phyloP scores from a whole-genome alignment of 2,797 vertebrate species.

The Lates japonicus region DNA sequence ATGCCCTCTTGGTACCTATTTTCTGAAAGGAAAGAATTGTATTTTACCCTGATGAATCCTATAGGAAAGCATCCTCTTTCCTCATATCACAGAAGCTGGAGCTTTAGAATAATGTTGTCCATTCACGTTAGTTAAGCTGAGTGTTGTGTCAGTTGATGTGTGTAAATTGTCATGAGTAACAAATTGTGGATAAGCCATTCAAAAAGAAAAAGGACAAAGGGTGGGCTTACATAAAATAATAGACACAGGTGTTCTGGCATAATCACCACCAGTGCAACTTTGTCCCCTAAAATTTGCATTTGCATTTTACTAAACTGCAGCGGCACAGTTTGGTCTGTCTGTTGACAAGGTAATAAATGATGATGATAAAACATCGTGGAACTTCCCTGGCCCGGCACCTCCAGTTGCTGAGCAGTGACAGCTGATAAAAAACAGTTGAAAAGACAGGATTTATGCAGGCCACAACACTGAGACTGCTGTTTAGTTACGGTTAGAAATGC shows the following conservation, averaged over 20 bases:
- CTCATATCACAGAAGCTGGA: not conserved
- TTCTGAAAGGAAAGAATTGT: not conserved
- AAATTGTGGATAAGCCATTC: too few relatives aligned
- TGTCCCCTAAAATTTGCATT: not conserved
- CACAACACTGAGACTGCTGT: conserved; percentile 50
- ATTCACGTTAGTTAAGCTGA: not conserved
- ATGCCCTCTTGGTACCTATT: not conserved
- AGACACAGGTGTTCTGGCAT: too few relatives aligned
- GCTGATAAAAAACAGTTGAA: conserved; percentile 69
- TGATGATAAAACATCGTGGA: conserved; percentile 39
- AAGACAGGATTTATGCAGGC: conserved; percentile 62
- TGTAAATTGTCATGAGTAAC: not conserved
- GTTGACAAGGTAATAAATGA: conserved; percentile 8
- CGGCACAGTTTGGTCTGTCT: conserved; percentile 4
- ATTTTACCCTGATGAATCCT: not conserved
- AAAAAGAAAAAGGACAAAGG: too few relatives aligned
- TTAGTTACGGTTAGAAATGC: conserved; percentile 37
- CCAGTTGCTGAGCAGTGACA: conserved; percentile 57
- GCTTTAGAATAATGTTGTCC: not conserved
- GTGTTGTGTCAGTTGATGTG: not conserved
- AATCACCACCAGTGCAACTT: too few relatives aligned
- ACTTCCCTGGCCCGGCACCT: conserved; percentile 26
- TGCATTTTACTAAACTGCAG: too few relatives aligned
- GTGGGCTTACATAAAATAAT: too few relatives aligned
- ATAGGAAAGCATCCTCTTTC: not conserved